These are phyloP conservation scores for Leptopilina boulardi DNA, from an alignment of 1,140 invertebrate genomes.

Conservation along the genomic window DNA sequence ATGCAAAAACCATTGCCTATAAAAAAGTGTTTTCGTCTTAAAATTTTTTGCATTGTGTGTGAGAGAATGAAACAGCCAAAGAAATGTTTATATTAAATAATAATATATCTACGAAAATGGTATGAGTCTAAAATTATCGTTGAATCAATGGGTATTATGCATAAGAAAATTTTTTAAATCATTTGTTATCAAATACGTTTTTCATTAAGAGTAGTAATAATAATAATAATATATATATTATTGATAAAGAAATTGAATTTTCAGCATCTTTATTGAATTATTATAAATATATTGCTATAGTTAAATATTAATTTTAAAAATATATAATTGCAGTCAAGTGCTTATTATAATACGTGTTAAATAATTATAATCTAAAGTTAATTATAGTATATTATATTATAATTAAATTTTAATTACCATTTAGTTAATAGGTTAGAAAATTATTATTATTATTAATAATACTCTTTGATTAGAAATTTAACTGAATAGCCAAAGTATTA, in stretches of 20 bases:
- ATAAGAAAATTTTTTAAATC: background rate
- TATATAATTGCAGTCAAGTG: too few relatives aligned
- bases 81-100: conserved; percentile 6
- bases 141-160: background rate
- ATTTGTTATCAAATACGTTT: background rate
- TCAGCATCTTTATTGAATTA: too few relatives aligned
- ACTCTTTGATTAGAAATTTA: background rate
- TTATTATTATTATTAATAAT: background rate
- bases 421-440: too few relatives aligned
- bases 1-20: background rate
- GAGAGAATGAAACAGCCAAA: conserved; percentile 2
- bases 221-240: too few relatives aligned
- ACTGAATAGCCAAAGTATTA: background rate
- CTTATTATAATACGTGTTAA: too few relatives aligned
- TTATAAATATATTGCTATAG: too few relatives aligned
- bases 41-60: background rate
- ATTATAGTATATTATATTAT: too few relatives aligned
- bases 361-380: too few relatives aligned
- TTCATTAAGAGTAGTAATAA: background rate
- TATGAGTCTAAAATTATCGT: background rate
- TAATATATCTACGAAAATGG: background rate
- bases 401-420: too few relatives aligned
- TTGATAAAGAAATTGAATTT: too few relatives aligned
- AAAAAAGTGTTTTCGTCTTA: background rate
- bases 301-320: too few relatives aligned